Percentiles rank a stretch among this genome's conserved stretches.
Conservation (phyloP, 2,797 vertebrate species). For the Notolepis coatsorum region DNA sequence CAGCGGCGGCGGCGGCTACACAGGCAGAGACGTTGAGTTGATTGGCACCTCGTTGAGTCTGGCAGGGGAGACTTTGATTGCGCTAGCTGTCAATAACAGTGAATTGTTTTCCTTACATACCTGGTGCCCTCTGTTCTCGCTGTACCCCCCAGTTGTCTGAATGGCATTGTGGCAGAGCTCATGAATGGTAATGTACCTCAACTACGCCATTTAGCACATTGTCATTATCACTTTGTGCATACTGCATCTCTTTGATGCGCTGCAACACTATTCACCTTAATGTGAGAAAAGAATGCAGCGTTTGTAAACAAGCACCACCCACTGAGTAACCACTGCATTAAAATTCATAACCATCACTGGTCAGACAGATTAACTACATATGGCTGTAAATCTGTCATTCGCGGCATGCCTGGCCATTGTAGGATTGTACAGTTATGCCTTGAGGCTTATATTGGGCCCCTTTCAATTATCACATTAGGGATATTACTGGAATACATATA, state of each 20-base stretch:
- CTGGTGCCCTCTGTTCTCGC: constrained; percentile 50
- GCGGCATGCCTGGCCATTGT: constrained; percentile 48
- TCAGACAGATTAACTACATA: constrained; percentile 64
- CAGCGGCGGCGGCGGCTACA: constrained; percentile 56
- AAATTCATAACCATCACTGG: constrained; percentile 53
- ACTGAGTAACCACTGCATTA: constrained; percentile 50
- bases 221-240: too few relatives aligned
- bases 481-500: constrained; percentile 64
- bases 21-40: constrained; percentile 78
- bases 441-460: constrained; percentile 72
- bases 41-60: constrained; percentile 85
- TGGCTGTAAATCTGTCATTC: constrained; percentile 72
- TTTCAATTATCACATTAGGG: constrained; percentile 78
- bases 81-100: constrained; percentile 77
- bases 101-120: constrained; percentile 78
- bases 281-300: background rate
- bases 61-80: constrained; percentile 82
- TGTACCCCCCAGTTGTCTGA: constrained; percentile 14
- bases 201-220: too few relatives aligned
- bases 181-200: too few relatives aligned
- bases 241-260: too few relatives aligned
- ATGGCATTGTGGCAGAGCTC: constrained; percentile 1
- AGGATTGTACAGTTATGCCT: constrained; percentile 63
- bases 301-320: constrained; percentile 21
- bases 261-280: background rate